Conservation (phyloP, 1,140 invertebrate species). For the Drosophila ironensis region DNA sequence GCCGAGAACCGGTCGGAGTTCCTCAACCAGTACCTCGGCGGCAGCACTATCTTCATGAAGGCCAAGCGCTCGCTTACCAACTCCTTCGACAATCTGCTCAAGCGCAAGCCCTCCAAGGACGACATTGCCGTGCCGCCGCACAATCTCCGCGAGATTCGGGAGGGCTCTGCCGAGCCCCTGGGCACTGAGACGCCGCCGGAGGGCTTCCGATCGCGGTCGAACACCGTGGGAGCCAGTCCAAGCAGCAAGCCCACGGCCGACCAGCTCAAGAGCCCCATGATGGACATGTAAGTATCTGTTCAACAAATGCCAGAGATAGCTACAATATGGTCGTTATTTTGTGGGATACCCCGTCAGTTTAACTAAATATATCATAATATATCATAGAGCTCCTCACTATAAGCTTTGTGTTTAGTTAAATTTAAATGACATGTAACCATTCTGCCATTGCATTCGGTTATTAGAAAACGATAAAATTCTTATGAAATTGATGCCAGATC, state of each 20-base stretch:
- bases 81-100: slow-evolving; percentile 92
- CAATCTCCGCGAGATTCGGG: slow-evolving; percentile 61
- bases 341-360: not conserved
- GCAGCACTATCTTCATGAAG: slow-evolving; percentile 93
- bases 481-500: too few relatives aligned
- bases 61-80: slow-evolving; percentile 91
- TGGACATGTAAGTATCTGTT: slow-evolving; percentile 88
- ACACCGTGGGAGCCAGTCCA: slow-evolving; percentile 83
- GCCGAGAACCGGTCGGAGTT: slow-evolving; percentile 95
- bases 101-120: slow-evolving; percentile 89
- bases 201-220: slow-evolving; percentile 84
- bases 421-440: too few relatives aligned
- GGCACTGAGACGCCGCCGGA: slow-evolving; percentile 82
- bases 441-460: too few relatives aligned
- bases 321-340: too few relatives aligned
- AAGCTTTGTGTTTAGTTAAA: too few relatives aligned
- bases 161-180: slow-evolving; percentile 60
- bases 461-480: too few relatives aligned
- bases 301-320: too few relatives aligned
- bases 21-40: slow-evolving; percentile 91
- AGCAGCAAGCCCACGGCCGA: slow-evolving; percentile 58
- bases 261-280: slow-evolving; percentile 88
- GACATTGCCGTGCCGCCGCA: slow-evolving; percentile 83
- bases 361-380: too few relatives aligned
- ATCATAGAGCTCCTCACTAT: too few relatives aligned